Evolutionary conservation across 2,113 vertebrate genomes (phyloP).

Genomic region (Psammodynastes pulverulentus): DNA sequence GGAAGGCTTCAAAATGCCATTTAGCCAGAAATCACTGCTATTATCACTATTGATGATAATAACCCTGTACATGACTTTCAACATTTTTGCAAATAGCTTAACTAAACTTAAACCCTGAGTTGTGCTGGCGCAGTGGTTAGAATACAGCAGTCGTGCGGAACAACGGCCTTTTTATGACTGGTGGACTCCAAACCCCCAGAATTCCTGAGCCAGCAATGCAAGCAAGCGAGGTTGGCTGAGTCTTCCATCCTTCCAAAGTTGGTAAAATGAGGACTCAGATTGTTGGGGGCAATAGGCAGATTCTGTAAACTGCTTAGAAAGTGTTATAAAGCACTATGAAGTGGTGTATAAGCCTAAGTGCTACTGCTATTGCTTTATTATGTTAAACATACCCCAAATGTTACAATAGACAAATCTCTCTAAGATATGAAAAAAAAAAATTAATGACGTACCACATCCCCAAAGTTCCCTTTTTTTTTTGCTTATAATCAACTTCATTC

Average conservation of each 20-base stretch:
- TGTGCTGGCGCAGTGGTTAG: not conserved
- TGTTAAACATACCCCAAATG: not conserved
- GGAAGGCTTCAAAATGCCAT: not conserved
- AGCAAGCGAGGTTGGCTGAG: not conserved
- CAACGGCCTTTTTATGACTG: not conserved
- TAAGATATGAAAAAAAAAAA: not conserved
- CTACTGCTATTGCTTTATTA: not conserved
- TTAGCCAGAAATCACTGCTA: not conserved
- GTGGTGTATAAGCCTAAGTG: not conserved
- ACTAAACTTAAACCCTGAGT: not conserved
- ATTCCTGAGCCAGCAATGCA: not conserved
- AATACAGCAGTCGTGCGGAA: not conserved
- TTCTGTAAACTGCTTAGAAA: not conserved
- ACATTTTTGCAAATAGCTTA: not conserved
- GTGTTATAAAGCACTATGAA: not conserved
- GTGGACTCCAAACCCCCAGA: not conserved
- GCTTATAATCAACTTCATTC: not conserved
- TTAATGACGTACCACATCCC: not conserved
- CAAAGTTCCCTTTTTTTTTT: not conserved
- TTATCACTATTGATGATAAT: not conserved
- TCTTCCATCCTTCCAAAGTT: not conserved
- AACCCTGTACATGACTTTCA: not conserved
- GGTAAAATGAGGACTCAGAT: not conserved
- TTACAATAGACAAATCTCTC: not conserved
- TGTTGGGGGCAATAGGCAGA: not conserved